Percentiles rank a stretch among this genome's conserved stretches.
phyloP scores from a whole-genome alignment of 2,888 invertebrate species.

The Cerastis rubricosa region DNA sequence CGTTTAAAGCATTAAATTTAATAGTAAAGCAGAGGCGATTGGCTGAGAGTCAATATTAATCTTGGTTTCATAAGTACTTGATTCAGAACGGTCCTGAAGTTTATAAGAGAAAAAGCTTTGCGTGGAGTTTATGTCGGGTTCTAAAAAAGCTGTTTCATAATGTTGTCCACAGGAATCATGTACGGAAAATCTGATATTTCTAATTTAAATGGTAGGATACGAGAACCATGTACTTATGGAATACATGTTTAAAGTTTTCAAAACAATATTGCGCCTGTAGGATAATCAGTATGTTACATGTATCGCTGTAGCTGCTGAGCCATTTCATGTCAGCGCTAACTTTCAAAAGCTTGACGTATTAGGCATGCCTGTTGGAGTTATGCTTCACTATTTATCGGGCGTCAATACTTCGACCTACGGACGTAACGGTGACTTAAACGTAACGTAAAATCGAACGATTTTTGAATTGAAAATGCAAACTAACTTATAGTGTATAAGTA shows the following conservation, averaged over 20 bases:
- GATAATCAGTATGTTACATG: not conserved
- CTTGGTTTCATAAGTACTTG: not conserved
- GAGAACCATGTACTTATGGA: not conserved
- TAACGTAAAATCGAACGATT: not conserved
- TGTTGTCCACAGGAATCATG: not conserved
- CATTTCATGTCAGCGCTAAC: not conserved
- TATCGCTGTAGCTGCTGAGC: not conserved
- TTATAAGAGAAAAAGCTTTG: not conserved
- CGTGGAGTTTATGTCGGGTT: not conserved
- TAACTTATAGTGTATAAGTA: no score
- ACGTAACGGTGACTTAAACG: not conserved
- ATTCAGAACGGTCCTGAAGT: not conserved
- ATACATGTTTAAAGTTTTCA: not conserved
- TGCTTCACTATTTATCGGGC: not conserved
- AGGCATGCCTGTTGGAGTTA: conserved; percentile 4
- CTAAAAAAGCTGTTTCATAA: not conserved
- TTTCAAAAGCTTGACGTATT: conserved; percentile 2
- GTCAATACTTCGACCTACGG: not conserved
- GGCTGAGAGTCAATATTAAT: conserved; percentile 29
- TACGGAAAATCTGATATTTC: not conserved
- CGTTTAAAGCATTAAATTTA: conserved; percentile 2
- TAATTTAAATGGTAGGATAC: not conserved
- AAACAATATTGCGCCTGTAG: not conserved
- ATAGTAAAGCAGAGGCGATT: conserved; percentile 11
- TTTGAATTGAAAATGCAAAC: not conserved